Evolutionary conservation across 2,797 vertebrate species (phyloP).

Genomic region (Euphonia xanthogaster): DNA sequence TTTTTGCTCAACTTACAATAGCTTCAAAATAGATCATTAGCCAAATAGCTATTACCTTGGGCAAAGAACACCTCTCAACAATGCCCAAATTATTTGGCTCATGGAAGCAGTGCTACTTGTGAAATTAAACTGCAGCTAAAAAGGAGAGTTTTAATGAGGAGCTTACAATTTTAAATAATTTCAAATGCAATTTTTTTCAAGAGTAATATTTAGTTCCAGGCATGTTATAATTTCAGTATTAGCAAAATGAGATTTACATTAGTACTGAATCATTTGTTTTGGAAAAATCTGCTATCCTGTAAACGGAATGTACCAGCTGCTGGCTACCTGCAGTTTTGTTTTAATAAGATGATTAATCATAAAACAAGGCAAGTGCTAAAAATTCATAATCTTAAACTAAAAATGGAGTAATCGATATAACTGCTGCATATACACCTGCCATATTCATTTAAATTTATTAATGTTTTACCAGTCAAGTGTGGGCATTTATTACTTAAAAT

Average conservation of each 20-base stretch:
- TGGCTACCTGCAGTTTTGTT: background rate
- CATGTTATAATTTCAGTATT: background rate
- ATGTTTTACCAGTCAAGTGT: background rate
- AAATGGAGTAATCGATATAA: background rate
- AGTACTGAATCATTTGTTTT: background rate
- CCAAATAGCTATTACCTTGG: constrained; percentile 33
- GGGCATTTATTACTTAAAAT: background rate
- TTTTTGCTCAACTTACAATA: constrained; percentile 3
- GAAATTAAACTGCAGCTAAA: background rate
- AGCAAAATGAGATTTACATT: background rate
- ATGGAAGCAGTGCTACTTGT: background rate
- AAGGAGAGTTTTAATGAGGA: background rate
- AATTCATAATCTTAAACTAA: background rate
- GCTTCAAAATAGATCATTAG: constrained; percentile 36
- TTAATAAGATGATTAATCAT: background rate
- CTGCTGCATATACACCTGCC: background rate
- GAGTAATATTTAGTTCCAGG: background rate
- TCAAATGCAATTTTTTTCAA: background rate
- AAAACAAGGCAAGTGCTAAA: background rate
- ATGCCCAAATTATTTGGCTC: background rate
- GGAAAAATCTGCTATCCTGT: background rate
- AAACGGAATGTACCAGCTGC: background rate
- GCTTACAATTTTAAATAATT: background rate
- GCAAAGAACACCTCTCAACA: constrained; percentile 21
- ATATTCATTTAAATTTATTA: background rate